phyloP scores from a whole-genome alignment of 2,113 vertebrate species.

The Pheucticus melanocephalus region DNA sequence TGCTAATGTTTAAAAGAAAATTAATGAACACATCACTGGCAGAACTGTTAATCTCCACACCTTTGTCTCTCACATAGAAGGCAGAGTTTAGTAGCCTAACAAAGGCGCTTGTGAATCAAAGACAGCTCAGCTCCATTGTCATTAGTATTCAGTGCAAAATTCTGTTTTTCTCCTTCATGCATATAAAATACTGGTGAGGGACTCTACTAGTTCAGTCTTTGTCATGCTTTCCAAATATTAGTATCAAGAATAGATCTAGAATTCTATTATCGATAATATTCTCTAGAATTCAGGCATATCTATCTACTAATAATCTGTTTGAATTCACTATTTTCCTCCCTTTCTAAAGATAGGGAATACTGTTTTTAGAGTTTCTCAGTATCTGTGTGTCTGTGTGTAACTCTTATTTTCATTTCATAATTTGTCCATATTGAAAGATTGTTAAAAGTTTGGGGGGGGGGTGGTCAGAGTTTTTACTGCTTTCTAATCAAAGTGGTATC shows the following conservation, averaged over 20 bases:
- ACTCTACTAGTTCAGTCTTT: background rate
- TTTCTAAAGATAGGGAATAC: background rate
- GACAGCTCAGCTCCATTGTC: background rate
- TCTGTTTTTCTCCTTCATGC: background rate
- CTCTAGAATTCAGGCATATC: background rate
- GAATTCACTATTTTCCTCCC: background rate
- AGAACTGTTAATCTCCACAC: background rate
- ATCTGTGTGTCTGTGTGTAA: background rate
- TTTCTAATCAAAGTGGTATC: background rate
- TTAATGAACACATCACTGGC: background rate
- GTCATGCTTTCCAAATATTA: background rate
- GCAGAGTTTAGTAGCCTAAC: background rate
- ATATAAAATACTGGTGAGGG: background rate
- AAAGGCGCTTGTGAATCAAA: background rate
- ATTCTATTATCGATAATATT: background rate
- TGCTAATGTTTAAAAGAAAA: background rate
- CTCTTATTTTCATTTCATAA: background rate
- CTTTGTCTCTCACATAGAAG: background rate
- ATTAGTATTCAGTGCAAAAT: background rate
- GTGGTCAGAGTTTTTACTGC: accelerated
- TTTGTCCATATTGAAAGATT: background rate
- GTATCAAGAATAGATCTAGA: background rate
- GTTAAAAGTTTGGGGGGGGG: background rate
- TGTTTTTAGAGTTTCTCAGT: background rate
- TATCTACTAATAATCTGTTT: background rate